phyloP scores from a whole-genome alignment of 1,140 invertebrate species.

The Whitmania pigra region DNA sequence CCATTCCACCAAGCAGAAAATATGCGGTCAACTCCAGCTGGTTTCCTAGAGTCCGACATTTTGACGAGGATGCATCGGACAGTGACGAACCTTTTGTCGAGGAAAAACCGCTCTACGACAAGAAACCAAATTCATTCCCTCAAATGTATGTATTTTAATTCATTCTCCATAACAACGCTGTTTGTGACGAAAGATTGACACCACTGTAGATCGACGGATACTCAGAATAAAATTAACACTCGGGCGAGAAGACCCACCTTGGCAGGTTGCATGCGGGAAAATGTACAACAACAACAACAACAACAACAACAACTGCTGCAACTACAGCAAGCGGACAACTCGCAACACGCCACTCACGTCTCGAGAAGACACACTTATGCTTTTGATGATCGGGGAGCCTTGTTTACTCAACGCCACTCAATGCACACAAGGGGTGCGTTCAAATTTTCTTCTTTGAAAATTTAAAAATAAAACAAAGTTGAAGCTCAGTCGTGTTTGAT shows the following conservation, averaged over 20 bases:
- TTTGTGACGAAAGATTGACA: too few species aligned
- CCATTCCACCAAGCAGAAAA: neutral
- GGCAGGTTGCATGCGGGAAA: too few species aligned
- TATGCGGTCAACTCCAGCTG: conserved; percentile 10
- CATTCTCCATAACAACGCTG: too few species aligned
- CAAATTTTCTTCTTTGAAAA: neutral
- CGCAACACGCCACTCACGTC: conserved; percentile 4
- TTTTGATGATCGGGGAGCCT: conserved; percentile 1
- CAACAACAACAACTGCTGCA: neutral
- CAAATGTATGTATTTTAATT: too few species aligned
- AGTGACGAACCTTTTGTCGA: neutral
- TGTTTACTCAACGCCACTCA: neutral
- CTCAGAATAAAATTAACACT: too few species aligned
- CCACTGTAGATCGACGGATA: too few species aligned
- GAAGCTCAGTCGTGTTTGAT: too few species aligned
- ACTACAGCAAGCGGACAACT: neutral
- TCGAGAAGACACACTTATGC: conserved; percentile 8
- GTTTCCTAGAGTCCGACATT: conserved; percentile 10
- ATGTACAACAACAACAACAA: neutral
- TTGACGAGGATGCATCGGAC: neutral
- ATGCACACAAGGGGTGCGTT: neutral
- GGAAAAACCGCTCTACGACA: too few species aligned
- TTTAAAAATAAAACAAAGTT: neutral
- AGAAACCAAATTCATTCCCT: too few species aligned
- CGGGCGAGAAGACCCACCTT: too few species aligned